Evolutionary conservation across 2,888 invertebrate species (phyloP), one percentile per base, ranked within the genome.

Genomic region (Meiosimyza platycephala): DNA sequence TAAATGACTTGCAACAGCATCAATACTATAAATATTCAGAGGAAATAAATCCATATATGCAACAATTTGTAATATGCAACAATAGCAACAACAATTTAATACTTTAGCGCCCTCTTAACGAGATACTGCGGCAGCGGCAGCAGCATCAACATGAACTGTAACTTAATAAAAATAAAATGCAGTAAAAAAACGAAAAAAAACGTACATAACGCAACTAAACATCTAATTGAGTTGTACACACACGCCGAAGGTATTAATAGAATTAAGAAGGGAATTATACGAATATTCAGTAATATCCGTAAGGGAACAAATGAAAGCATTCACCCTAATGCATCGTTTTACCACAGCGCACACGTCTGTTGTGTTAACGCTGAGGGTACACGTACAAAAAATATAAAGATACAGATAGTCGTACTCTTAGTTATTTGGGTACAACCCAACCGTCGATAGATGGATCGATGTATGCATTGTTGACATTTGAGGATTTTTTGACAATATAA

Each of bases 171-270:
- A 40, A 40, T 40, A 40, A 40, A 40, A 40, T 9, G 5, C 40
- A 40, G 9, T 4, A 22, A 51, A 22, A 51, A 64, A 12, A n/a
- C n/a, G n/a, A n/a, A 51, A 15, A 9, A 47, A 28, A 13, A 18
- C 15, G 18, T 5, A 18, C 57, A 1, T 13, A 5, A 28, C 16
- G 57, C 9, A 6, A 64, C 13, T 22, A 12, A 63, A 22, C 9
- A 40, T 15, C 15, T 64, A 64, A 64, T 64, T 64, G 64, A 64
- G 51, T 64, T 64, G 51, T 64, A 51, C 64, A 50, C 50, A 51
- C 60, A 62, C 64, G 50, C 18, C 64, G 64, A 40, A 16, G 33
- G 60, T 40, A 50, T 64, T 64, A 64, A 28, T 50, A 18, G 64
- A 64, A 18, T 64, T 64, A 64, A 51, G 33, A 64, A 51, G 33